Base-by-base conservation (phyloP, 2,888 invertebrate species). In the Dusona sp. region DNA sequence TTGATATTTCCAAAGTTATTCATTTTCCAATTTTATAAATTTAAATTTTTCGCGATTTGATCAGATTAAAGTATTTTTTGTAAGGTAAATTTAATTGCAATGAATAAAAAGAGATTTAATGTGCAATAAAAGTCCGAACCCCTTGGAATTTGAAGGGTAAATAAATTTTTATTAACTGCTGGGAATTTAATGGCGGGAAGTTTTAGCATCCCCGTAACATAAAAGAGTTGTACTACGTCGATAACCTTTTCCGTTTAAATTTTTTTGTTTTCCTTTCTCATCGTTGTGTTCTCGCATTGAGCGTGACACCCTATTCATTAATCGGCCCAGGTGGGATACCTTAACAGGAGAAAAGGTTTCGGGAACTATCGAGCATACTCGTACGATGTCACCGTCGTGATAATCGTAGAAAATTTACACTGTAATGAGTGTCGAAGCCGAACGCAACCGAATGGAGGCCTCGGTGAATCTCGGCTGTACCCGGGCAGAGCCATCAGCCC, bases 401-500 rank as follows among this genome's bases (percentile, higher is more conserved):
- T 68, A 67, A 77, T 79, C 36, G 67, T 38, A 45, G 45, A 70
- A 70, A 42, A 70, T 48, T 29, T 45, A 48, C 70, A 45, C 48
- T 29, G n/a, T 25, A 70, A 68, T 48, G 48, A 29, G 45, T 19
- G 45, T 70, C 25, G 51, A 73, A 54, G 73, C 38, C 75, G 75
- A 64, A 29, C 42, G 45, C 0, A 38, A 25, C 75, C 75, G 75
- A 75, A 51, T 29, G 74, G 57, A 57, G 65, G 68, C 75, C 2
- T 83, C 64, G 64, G 67, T 48, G 54, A 79, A 67, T 70, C 51
- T 65, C 73, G 51, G 72, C 42, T 45, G 79, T 54, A 79, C 54
- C 65, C 80, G 83, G 86, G 73, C 79, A 83, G 67, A 82, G 64
- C 42, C 75, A 61, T 42, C 74, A 75, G 57, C 75, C 75, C 42